phyloP scores from a whole-genome alignment of 2,113 vertebrate genomes.

The Acrocephalus kingi region DNA sequence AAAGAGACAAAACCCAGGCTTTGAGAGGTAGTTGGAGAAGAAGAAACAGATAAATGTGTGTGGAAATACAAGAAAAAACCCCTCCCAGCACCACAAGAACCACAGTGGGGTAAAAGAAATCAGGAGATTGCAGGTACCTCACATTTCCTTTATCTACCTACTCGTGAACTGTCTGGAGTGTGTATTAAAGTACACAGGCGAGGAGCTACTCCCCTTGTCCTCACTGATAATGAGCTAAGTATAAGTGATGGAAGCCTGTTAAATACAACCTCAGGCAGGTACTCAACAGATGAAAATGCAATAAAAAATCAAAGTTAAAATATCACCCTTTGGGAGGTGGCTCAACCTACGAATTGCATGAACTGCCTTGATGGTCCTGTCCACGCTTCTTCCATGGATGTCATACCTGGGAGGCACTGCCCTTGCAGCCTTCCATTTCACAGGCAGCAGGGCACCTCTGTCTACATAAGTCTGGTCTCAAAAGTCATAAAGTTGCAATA shows the following conservation, averaged over 20 bases:
- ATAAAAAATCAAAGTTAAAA: slow-evolving; percentile 62
- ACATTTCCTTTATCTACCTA: neutral
- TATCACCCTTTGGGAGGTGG: neutral
- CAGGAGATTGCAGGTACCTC: neutral
- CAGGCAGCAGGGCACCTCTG: neutral
- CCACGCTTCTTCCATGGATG: neutral
- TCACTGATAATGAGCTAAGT: neutral
- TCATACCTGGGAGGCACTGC: neutral
- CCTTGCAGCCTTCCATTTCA: neutral
- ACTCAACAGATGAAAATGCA: slow-evolving; percentile 42
- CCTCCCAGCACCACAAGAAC: neutral
- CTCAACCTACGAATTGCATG: neutral
- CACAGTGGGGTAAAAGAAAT: neutral
- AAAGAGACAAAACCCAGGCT: neutral
- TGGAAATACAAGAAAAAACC: neutral
- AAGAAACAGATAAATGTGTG: neutral
- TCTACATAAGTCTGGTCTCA: neutral
- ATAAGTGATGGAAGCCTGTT: neutral
- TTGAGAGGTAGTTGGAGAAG: neutral
- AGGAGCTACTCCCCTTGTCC: neutral
- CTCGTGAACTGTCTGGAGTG: neutral
- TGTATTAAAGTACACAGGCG: neutral
- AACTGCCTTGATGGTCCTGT: neutral
- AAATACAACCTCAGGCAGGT: slow-evolving; percentile 31
- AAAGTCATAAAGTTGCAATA: neutral